phyloP scores from a whole-genome alignment of 2,888 invertebrate species.

The Leucophenga montana region DNA sequence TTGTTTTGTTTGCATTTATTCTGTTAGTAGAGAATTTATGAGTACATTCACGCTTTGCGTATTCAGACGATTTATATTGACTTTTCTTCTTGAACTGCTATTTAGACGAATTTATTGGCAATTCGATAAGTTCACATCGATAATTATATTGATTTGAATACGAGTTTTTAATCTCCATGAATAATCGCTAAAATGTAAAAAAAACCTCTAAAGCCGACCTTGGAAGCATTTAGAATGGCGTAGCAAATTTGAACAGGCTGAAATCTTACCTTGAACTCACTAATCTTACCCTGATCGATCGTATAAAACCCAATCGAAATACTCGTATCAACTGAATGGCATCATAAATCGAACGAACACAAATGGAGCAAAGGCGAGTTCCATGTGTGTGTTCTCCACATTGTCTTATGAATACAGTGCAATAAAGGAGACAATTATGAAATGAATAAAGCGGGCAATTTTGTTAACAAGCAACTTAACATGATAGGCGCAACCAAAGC shows the following conservation, averaged over 20 bases:
- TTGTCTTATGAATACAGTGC: neutral
- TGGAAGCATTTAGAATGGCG: neutral
- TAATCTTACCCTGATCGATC: conserved; percentile 7
- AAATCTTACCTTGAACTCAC: conserved; percentile 8
- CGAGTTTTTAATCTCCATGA: no score
- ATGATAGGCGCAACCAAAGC: neutral
- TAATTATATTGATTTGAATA: no score
- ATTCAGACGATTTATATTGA: no score
- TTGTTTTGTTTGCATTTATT: no score
- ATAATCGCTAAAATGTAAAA: neutral
- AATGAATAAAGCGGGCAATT: conserved; percentile 57
- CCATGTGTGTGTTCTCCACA: conserved; percentile 19
- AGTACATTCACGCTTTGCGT: no score
- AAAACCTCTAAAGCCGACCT: neutral
- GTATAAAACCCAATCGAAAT: neutral
- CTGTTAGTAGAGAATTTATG: no score
- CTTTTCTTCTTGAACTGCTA: no score
- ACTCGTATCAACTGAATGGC: neutral
- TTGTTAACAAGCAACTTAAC: conserved; percentile 63
- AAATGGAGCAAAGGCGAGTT: no score
- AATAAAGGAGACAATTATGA: conserved; percentile 51
- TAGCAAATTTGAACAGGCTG: neutral
- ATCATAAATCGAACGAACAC: neutral
- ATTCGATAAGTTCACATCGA: no score
- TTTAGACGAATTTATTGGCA: no score